Evolutionary conservation across 2,113 vertebrate species (phyloP), one percentile per base, ranked within the genome.

Genomic region (Anhinga anhinga): DNA sequence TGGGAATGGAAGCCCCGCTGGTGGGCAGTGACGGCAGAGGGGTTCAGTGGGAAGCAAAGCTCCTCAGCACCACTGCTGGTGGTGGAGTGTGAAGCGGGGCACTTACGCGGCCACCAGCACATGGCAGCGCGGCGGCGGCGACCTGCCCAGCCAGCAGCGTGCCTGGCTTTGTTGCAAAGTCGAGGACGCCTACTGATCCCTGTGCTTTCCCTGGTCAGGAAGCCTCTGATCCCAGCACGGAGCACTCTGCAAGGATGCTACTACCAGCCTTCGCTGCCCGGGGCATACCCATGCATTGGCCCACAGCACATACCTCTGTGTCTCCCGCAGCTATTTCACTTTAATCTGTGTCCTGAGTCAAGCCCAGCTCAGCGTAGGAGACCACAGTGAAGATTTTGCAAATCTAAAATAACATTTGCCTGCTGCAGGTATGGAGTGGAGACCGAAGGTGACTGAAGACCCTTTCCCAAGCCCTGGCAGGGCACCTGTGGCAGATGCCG

Each of bases 171-270:
- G 82, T 58, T 59, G 20, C 73, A 56, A 88, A 96, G 91, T 78
- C 82, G 80, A 22, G 86, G 81, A 15, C n/a, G 40, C 59, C 13
- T 49, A 69, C 79, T 32, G 44, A 85, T 69, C 80, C 73, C 61
- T 82, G 76, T 20, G 63, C 25, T 56, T 93, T 90, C 71, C 82
- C 62, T 76, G 72, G 59, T 82, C 84, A 70, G 78, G 82, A n/a
- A 25, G 90, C 56, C 82, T 94, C 34, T 21, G 58, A 70, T 61
- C 45, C 26, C 80, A 9, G 15, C 82, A 59, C 6, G 42, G 90
- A 96, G 74, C 93, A 92, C 38, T 76, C 96, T 97, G 82, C 49
- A 40, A 85, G 59, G 88, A 32, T 56, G 88, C 34, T 85, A 62
- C 79, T 73, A 71, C 88, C 83, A 91, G 71, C 55, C 79, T 61